These are phyloP conservation scores for Apodemia duryi DNA, from an alignment of 2,888 invertebrate genomes.

Conservation along the genomic window DNA sequence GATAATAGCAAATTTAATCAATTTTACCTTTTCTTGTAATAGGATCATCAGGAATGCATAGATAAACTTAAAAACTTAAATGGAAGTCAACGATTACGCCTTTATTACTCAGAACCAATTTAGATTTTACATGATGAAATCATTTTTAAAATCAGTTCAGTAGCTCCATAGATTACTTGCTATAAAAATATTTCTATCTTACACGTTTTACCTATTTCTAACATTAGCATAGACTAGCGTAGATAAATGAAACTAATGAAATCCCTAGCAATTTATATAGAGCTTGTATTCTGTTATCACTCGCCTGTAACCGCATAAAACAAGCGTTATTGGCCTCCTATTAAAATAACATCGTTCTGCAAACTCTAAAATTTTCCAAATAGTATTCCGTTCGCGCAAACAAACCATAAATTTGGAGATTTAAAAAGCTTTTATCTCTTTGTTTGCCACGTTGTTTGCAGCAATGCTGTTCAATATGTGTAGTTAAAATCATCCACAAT, in stretches of 20 bases:
- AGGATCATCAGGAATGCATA: too few relatives aligned
- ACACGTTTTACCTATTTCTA: too few relatives aligned
- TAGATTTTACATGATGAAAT: too few relatives aligned
- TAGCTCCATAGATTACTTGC: too few relatives aligned
- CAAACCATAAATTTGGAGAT: constrained; percentile 53
- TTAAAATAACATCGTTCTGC: constrained; percentile 42
- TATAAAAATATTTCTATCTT: too few relatives aligned
- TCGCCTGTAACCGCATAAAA: constrained; percentile 45
- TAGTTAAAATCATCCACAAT: constrained; percentile 11
- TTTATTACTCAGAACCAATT: too few relatives aligned
- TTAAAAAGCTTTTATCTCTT: constrained; percentile 30
- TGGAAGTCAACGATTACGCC: too few relatives aligned
- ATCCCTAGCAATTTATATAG: not conserved
- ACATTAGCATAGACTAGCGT: too few relatives aligned
- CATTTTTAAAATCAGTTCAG: too few relatives aligned
- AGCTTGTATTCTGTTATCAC: constrained; percentile 27
- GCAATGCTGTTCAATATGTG: constrained; percentile 11
- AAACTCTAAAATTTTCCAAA: constrained; percentile 42
- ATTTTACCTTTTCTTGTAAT: too few relatives aligned
- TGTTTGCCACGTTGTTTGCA: constrained; percentile 2
- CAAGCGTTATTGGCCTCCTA: constrained; percentile 35
- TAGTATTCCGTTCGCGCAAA: constrained; percentile 62
- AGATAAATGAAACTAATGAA: not conserved
- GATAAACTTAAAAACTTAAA: too few relatives aligned
- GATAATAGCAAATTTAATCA: too few relatives aligned